Conservation (phyloP, 1,140 invertebrate genomes). For the Tetragnatha versicolor region DNA sequence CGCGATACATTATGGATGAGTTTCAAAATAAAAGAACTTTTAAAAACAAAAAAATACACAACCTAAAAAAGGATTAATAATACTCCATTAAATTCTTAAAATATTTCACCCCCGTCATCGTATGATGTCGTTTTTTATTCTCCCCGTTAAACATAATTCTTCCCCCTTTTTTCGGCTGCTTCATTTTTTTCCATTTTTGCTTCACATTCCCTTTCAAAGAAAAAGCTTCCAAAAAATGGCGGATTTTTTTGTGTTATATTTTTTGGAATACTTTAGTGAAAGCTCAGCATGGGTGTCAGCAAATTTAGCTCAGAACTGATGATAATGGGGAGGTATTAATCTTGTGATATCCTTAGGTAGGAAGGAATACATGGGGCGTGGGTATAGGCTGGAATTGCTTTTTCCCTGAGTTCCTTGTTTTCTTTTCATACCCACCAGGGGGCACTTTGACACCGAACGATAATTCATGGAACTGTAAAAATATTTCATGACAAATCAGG, state of each 20-base stretch:
- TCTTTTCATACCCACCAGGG: constrained; percentile 25
- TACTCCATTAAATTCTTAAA: constrained; percentile 51
- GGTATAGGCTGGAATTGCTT: background rate
- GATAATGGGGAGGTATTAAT: constrained; percentile 50
- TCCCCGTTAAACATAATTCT: constrained; percentile 35
- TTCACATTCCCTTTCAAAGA: background rate
- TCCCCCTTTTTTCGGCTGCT: background rate
- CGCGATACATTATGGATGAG: constrained; percentile 39
- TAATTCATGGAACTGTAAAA: constrained; percentile 46
- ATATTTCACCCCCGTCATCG: constrained; percentile 38
- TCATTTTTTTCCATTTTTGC: background rate
- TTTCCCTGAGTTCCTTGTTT: background rate
- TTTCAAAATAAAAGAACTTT: constrained; percentile 4
- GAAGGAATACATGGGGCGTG: too few relatives aligned
- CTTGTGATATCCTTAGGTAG: constrained; percentile 31
- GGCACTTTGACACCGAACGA: constrained; percentile 7
- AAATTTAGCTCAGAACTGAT: constrained; percentile 42
- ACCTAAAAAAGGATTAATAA: constrained; percentile 50
- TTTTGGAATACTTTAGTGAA: constrained; percentile 1
- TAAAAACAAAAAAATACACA: background rate
- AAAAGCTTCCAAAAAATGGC: too few relatives aligned
- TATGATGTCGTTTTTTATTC: constrained; percentile 30
- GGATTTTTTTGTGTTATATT: too few relatives aligned
- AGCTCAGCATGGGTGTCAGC: constrained; percentile 26
- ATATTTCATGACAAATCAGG: constrained; percentile 17